Conservation (phyloP, 1,140 invertebrate species). For the Polypedilum vanderplanki region DNA sequence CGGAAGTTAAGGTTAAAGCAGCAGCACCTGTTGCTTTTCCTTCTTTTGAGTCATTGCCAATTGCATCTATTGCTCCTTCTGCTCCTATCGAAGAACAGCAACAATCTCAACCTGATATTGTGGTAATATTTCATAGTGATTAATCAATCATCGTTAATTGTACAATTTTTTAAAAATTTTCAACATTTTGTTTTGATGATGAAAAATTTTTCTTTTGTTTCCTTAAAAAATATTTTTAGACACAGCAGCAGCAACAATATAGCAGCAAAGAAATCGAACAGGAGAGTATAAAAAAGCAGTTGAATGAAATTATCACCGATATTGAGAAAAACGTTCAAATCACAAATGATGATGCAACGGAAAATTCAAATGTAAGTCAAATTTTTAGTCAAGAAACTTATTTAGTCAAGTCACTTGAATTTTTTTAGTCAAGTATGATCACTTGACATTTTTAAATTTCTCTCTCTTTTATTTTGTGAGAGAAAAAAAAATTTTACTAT, state of each 20-base stretch:
- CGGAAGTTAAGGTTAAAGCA: too few species aligned
- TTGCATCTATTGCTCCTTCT: background rate
- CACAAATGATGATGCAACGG: conserved; percentile 37
- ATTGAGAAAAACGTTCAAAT: conserved; percentile 50
- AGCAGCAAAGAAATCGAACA: conserved; percentile 45
- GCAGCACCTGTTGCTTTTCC: background rate
- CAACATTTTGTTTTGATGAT: background rate
- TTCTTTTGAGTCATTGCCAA: background rate
- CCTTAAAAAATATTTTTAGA: background rate
- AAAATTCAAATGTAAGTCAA: conserved; percentile 29
- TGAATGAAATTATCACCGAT: conserved; percentile 55
- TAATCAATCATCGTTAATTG: background rate
- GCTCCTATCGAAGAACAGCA: too few species aligned
- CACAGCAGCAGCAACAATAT: background rate
- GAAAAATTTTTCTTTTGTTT: background rate
- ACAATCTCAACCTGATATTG: background rate
- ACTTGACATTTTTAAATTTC: background rate
- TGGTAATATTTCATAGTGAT: background rate
- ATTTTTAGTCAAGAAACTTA: background rate
- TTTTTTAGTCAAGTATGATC: background rate
- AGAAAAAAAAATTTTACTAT: too few species aligned
- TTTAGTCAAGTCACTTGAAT: background rate
- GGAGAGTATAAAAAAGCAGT: conserved; percentile 49
- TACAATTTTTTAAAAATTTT: background rate
- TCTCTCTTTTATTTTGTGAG: background rate